These are phyloP conservation scores for Antheraea mylitta DNA, from an alignment of 1,140 invertebrate genomes.

Conservation along the genomic window DNA sequence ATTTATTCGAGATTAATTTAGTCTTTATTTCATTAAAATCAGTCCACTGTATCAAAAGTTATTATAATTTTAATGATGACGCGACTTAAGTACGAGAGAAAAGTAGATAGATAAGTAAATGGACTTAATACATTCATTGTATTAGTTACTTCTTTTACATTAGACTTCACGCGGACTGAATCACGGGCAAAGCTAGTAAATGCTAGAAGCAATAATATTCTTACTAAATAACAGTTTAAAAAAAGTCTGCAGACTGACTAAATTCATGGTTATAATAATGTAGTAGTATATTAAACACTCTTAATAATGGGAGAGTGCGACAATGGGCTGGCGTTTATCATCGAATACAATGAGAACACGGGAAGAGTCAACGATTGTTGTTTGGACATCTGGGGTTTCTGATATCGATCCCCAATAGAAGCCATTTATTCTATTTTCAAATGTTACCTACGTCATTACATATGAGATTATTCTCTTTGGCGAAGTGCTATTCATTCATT, in stretches of 20 bases:
- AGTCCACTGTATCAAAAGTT: no score
- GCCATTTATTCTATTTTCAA: conserved; percentile 31
- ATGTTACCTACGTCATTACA: conserved; percentile 32
- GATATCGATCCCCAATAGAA: conserved; percentile 29
- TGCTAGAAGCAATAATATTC: no score
- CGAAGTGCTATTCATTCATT: conserved; percentile 17
- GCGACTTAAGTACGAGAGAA: no score
- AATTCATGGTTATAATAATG: conserved; percentile 31
- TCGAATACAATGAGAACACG: conserved; percentile 37
- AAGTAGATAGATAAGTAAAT: no score
- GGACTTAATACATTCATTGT: no score
- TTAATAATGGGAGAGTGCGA: conserved; percentile 50
- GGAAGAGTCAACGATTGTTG: conserved; percentile 45
- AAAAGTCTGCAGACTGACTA: background rate
- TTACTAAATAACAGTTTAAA: background rate
- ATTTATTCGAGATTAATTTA: no score
- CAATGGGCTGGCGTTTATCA: conserved; percentile 52
- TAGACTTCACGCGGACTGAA: no score
- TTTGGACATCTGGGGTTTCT: conserved; percentile 67
- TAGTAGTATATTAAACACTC: conserved; percentile 57
- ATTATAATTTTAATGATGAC: no score
- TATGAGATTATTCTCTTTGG: conserved; percentile 27
- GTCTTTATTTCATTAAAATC: no score
- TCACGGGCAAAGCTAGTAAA: no score
- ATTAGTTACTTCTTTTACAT: no score